Conservation (phyloP, 2,888 invertebrate species). For the Acleris literana region DNA sequence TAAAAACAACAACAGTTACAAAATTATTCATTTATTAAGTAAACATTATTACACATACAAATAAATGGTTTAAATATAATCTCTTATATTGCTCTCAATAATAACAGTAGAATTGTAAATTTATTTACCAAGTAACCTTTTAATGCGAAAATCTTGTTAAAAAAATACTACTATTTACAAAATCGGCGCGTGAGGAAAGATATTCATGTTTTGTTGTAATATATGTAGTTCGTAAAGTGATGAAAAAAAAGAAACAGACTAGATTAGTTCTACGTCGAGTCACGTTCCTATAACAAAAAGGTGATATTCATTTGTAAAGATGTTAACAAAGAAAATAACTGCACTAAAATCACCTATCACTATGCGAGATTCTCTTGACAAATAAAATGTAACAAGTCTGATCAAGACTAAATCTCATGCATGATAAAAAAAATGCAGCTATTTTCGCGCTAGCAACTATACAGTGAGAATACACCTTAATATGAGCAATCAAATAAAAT, state of each 20-base stretch:
- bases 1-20: constrained; percentile 25
- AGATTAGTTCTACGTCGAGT: constrained; percentile 78
- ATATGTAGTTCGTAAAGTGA: constrained; percentile 17
- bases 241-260: constrained; percentile 62
- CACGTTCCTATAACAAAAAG: constrained; percentile 40
- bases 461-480: too few relatives aligned
- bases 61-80: constrained; percentile 40
- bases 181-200: constrained; percentile 24
- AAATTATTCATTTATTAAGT: constrained; percentile 46
- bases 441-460: too few relatives aligned
- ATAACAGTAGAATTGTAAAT: constrained; percentile 44
- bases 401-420: too few relatives aligned
- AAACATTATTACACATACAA: constrained; percentile 44
- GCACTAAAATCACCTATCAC: too few relatives aligned
- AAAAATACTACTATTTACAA: constrained; percentile 30
- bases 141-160: constrained; percentile 14
- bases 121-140: constrained; percentile 35
- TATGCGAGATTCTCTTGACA: too few relatives aligned
- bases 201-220: constrained; percentile 10
- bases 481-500: too few relatives aligned
- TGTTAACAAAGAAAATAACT: too few relatives aligned
- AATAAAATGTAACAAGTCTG: too few relatives aligned
- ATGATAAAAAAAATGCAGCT: too few relatives aligned
- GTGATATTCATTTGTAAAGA: background rate
- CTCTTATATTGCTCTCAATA: constrained; percentile 39